Conservation (phyloP, 2,888 invertebrate species). For the Deilephila porcellus region DNA sequence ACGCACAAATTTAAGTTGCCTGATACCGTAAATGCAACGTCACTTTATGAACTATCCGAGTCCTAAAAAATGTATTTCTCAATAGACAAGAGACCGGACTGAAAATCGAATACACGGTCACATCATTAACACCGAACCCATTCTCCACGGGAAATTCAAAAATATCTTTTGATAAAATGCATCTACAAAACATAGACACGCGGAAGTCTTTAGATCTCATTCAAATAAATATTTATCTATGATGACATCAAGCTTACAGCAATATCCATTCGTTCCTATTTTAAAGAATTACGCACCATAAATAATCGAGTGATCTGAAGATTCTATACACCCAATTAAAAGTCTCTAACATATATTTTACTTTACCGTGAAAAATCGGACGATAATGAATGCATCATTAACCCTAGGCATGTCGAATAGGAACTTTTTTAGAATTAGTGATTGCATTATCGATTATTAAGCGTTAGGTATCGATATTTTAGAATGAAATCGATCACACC, state of each 20-base stretch:
- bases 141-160: too few species aligned
- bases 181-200: neutral
- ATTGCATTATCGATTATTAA: neutral
- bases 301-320: slow-evolving; percentile 23
- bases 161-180: neutral
- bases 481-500: neutral
- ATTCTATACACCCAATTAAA: slow-evolving; percentile 14
- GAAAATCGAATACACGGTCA: too few species aligned
- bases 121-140: too few species aligned
- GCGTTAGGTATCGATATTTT: neutral
- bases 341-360: slow-evolving; percentile 19
- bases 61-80: too few species aligned
- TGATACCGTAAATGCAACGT: too few species aligned
- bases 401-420: neutral
- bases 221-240: slow-evolving; percentile 2
- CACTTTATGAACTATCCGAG: too few species aligned
- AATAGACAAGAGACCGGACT: too few species aligned
- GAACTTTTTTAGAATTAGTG: too few species aligned
- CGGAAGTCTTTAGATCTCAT: slow-evolving; percentile 15
- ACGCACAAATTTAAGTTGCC: too few species aligned
- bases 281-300: slow-evolving; percentile 21
- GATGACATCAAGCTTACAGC: slow-evolving; percentile 6
- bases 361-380: slow-evolving; percentile 29
- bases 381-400: slow-evolving; percentile 34
- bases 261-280: slow-evolving; percentile 16